Evolutionary conservation across 2,888 invertebrate genomes (phyloP), one percentile per base, ranked within the genome.

Genomic region (Podotricha telesiphe): DNA sequence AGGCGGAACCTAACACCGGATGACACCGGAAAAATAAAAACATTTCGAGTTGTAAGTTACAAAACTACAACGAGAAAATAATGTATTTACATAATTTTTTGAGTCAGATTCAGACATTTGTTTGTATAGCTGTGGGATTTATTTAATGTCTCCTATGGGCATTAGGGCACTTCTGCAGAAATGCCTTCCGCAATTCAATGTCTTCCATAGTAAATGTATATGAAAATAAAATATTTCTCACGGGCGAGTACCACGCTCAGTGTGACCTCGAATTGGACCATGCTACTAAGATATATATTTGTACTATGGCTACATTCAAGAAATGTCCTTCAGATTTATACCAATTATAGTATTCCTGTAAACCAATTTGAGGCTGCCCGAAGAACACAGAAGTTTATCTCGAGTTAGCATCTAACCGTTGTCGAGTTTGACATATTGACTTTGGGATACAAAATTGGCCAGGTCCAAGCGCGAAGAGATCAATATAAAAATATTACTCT

Each of bases 191-290:
- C 45, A 59, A 59, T 45, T 45, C 59, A 59, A 58, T 22, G 58
- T 58, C 20, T 37, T n/a, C n/a, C n/a, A n/a, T n/a, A 13, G 15
- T 20, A 37, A 58, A 58, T 58, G 20, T 58, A 59, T 45, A 22
- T n/a, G 45, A 20, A 45, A 22, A 45, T 42, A 45, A 45, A 59
- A 59, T 59, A 22, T n/a, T n/a, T 59, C 42, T 45, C 58, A 20
- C 4, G 8, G 20, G 15, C 8, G 19, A 58, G 17, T 34, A 53
- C 34, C 1, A 2, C n/a, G n/a, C 53, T 34, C 28, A 34, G 34
- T 45, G 22, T 42, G 22, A 58, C 20, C 20, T 20, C 22, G 10
- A 20, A 20, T 42, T 42, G 8, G n/a, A n/a, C n/a, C n/a, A n/a
- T n/a, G n/a, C n/a, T n/a, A n/a, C n/a, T n/a, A n/a, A n/a, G n/a